A percentile compares a stretch with the other conserved stretches of the same genome.
Evolutionary conservation across 2,797 vertebrate genomes (phyloP).

Genomic region (Aphelocoma californica): DNA sequence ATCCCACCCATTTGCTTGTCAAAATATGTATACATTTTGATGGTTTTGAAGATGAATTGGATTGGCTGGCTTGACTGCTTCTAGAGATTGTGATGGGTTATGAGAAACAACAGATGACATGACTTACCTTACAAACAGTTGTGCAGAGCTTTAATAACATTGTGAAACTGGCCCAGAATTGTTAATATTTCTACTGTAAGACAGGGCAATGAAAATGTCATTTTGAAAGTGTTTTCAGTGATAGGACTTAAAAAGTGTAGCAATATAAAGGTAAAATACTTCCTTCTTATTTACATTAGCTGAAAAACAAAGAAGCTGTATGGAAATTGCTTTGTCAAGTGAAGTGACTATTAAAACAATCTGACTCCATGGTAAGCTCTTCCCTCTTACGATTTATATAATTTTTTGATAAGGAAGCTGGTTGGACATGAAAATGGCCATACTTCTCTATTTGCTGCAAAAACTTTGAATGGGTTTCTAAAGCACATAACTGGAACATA

Average conservation of each 20-base stretch:
- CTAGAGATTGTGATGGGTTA: background rate
- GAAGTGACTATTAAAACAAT: background rate
- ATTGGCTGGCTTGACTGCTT: constrained; percentile 15
- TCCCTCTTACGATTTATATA: background rate
- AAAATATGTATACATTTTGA: background rate
- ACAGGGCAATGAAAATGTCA: background rate
- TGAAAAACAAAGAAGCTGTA: constrained; percentile 3
- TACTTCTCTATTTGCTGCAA: background rate
- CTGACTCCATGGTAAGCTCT: background rate
- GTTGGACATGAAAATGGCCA: background rate
- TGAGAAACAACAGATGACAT: constrained; percentile 31
- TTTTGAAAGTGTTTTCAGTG: background rate
- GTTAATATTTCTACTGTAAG: constrained; percentile 1
- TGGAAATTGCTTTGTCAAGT: background rate
- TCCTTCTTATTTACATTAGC: background rate
- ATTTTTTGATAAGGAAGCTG: background rate
- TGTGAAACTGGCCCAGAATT: background rate
- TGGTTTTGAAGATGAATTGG: constrained; percentile 33
- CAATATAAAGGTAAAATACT: background rate
- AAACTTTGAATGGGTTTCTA: constrained; percentile 1
- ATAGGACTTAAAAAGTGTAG: background rate
- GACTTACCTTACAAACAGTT: background rate
- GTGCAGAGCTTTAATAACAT: constrained; percentile 29
- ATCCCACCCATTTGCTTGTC: constrained; percentile 7
- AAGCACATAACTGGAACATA: background rate